Percentiles rank a stretch among this genome's conserved stretches.
These are phyloP conservation scores for Meriones unguiculatus DNA, from an alignment of 2,113 vertebrate genomes.

Conservation along the genomic window DNA sequence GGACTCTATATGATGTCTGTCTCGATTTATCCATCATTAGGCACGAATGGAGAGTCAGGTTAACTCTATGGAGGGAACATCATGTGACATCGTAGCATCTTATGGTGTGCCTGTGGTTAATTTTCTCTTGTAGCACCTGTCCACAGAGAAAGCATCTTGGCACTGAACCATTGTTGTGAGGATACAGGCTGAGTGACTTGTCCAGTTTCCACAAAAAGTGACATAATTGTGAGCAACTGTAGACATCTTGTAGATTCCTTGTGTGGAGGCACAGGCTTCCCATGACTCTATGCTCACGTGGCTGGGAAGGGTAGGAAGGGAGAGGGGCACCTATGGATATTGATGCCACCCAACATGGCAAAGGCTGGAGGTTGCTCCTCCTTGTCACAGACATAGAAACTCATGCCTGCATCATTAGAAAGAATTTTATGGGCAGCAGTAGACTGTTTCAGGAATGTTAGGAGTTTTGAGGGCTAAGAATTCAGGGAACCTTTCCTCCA, in stretches of 20 bases:
- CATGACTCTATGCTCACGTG: too few species aligned
- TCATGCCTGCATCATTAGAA: neutral
- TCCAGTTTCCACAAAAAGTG: neutral
- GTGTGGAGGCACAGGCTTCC: neutral
- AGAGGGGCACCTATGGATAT: neutral
- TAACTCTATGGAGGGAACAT: neutral
- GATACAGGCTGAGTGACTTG: neutral
- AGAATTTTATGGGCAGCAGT: neutral
- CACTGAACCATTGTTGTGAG: neutral
- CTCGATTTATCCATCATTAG: neutral
- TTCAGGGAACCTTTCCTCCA: neutral
- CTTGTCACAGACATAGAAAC: neutral
- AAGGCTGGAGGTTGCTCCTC: neutral
- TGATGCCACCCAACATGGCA: too few species aligned
- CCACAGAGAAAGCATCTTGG: neutral
- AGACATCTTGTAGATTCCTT: neutral
- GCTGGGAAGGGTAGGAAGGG: neutral
- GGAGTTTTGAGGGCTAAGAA: neutral
- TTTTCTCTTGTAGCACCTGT: neutral
- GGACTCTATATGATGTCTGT: neutral
- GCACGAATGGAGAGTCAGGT: neutral
- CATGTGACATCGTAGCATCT: neutral
- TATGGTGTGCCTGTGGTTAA: rapidly evolving
- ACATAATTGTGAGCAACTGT: neutral
- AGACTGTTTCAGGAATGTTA: neutral